Base-by-base conservation (phyloP, 2,888 invertebrate genomes). In the Brachyptera risi region DNA sequence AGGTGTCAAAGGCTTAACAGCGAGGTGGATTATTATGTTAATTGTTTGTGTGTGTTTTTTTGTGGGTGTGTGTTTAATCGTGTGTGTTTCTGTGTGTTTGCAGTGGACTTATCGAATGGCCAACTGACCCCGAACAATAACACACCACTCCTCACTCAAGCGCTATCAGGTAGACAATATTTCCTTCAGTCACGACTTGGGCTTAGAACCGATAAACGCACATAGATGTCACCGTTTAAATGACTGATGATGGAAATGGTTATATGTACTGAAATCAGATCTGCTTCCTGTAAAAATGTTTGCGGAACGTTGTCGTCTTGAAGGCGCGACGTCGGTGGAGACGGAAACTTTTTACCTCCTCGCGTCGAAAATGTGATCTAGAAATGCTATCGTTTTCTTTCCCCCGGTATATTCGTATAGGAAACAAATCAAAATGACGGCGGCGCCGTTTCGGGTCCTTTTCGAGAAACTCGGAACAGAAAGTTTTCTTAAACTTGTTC, bases 41-140 rank as follows among this genome's bases (percentile, higher is more conserved):
- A 19, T 42, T 24, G 23, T 47, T 21, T 47, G 47, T 47, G 23
- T 47, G 47, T 47, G 23, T 24, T 9, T 47, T 21, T 44, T 15
- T 15, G 2, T 24, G 47, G 23, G 24, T n/a, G 47, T 17, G 19
- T 23, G 47, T n/a, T 23, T 47, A 47, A 47, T 19, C 47, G 47
- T 47, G 47, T 47, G 51, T 63, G 60, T 54, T 63, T 63, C 42
- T 64, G 59, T 62, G 57, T 64, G 59, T 80, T 85, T 86, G 79
- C 86, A 92, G 92, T 93, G 86, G 93, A 93, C 84, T 87, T 93
- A 82, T 89, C 91, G 83, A 93, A 93, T 80, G 93, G 93, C 79
- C 93, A 93, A 83, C 87, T 93, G 79, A 93, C 93, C 78, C 92
- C 92, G 79, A 93, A 93, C 86, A 92, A 92, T 87, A 93, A 92